Evolutionary conservation across 2,797 vertebrate genomes (phyloP).

Genomic region (Cheirogaleus major): DNA sequence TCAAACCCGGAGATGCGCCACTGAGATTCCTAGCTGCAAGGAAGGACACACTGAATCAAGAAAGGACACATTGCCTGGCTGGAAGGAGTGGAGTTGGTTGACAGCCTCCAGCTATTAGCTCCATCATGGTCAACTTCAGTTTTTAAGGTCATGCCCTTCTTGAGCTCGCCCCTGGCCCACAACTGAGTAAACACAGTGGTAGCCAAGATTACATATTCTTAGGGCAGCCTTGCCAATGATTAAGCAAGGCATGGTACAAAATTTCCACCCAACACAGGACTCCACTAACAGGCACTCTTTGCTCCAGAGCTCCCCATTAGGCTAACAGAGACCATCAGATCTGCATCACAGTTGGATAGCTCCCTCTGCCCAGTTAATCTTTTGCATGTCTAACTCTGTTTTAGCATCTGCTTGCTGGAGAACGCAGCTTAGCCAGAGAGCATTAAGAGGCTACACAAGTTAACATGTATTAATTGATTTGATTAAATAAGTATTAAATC

Average conservation of each 20-base stretch:
- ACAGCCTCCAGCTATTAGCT: neutral
- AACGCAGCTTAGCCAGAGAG: neutral
- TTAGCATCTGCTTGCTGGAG: neutral
- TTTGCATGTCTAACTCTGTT: neutral
- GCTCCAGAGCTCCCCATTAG: neutral
- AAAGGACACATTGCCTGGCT: neutral
- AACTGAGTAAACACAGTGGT: neutral
- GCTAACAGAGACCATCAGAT: fast-evolving
- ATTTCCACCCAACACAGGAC: neutral
- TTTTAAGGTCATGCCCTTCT: neutral
- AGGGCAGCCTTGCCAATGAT: neutral
- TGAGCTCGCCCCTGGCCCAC: neutral
- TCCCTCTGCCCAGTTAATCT: neutral
- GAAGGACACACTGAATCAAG: neutral
- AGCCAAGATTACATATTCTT: neutral
- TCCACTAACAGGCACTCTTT: neutral
- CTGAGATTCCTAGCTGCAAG: neutral
- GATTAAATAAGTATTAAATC: neutral
- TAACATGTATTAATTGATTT: neutral
- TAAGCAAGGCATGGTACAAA: neutral
- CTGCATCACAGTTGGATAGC: too few species aligned
- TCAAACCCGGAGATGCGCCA: neutral
- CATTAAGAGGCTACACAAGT: neutral
- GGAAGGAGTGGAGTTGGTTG: too few species aligned
- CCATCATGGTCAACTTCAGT: neutral